Percentiles rank a stretch among this genome's conserved stretches.
phyloP scores from a whole-genome alignment of 2,113 vertebrate genomes.

The Campylomormyrus numenius region DNA sequence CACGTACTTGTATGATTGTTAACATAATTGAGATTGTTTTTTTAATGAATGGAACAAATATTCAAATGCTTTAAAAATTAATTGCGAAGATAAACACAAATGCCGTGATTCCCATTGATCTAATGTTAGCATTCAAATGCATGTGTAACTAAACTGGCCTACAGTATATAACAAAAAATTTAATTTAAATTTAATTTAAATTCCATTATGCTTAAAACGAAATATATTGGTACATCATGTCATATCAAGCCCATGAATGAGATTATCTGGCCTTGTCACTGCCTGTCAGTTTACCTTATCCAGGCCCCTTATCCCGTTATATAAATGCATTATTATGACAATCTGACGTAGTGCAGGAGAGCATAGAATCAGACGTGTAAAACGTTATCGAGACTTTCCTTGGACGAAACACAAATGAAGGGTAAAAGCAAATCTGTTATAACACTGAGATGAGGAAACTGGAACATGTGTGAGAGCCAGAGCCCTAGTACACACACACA shows the following conservation, averaged over 20 bases:
- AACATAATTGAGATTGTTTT: neutral
- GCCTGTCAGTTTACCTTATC: neutral
- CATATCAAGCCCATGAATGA: neutral
- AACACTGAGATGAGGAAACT: neutral
- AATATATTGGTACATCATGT: neutral
- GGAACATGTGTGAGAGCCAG: neutral
- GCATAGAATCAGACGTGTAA: constrained; percentile 11
- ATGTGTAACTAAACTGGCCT: neutral
- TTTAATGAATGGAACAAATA: neutral
- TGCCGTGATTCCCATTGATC: neutral
- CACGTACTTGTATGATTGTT: neutral
- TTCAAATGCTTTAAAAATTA: neutral
- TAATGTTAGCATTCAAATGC: neutral
- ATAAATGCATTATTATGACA: constrained; percentile 3
- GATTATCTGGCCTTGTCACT: neutral
- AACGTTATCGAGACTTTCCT: neutral
- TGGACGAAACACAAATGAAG: constrained; percentile 9
- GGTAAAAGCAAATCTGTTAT: neutral
- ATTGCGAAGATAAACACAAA: neutral
- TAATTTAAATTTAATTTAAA: neutral
- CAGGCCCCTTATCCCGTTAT: neutral
- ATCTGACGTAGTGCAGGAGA: neutral
- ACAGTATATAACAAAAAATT: neutral
- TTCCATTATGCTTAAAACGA: neutral
- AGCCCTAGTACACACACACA: neutral